Evolutionary conservation across 1,140 invertebrate species (phyloP), one percentile per base, ranked within the genome.

Genomic region (Listronotus bonariensis): DNA sequence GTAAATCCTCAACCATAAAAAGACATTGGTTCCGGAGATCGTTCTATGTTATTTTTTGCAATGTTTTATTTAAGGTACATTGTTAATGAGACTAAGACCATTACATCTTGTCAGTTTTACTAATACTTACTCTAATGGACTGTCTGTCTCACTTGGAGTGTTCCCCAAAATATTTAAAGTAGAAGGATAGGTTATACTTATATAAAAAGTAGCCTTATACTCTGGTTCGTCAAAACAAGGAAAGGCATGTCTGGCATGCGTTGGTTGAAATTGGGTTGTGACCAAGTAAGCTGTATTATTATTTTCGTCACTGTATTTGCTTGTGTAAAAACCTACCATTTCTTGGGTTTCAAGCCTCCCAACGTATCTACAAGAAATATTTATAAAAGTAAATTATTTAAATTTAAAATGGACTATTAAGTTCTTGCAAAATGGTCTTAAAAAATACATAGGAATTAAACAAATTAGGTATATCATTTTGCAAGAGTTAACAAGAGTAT

Each of bases 271-370:
- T 31, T 70, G 69, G 14, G 59, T 70, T 7, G 69, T 14, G 1
- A 62, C 63, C 54, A 72, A 46, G 52, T 75, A 84, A 79, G 76
- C 79, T 34, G 66, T 80, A 31, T 73, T 52, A 49, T 76, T 78
- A 7, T 76, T 48, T 26, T 45, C 60, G 41, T 85, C 77, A 4
- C 78, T 77, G 69, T 93, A 95, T 31, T 80, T 87, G 74, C 89
- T 92, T 55, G 85, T 85, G 73, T 94, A 94, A 76, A 94, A 92
- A 42, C 92, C 92, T 40, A 80, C 80, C 78, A 88, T 82, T 60
- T 84, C 85, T 11, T 80, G 71, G 53, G 34, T 41, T 52, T 67
- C 49, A 12, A 67, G 41, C 0, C 20, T 51, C 1, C 20, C 48
- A 38, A 36, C 12, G 26, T 65, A 65, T 17, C 65, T 67, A 36